Evolutionary conservation across 1,140 invertebrate species (phyloP).

Genomic region (Sinonovacula constricta): DNA sequence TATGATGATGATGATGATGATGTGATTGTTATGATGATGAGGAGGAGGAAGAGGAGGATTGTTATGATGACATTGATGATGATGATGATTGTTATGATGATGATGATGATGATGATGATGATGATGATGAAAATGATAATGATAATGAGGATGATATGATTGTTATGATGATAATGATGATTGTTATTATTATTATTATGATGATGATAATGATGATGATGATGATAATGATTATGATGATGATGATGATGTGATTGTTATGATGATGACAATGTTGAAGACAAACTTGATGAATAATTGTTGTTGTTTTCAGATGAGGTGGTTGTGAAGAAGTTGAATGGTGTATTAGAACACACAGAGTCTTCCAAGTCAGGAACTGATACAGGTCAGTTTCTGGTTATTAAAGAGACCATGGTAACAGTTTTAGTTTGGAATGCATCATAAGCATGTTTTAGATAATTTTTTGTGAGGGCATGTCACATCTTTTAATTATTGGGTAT

Average conservation of each 20-base stretch:
- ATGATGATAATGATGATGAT: background rate
- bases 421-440: background rate
- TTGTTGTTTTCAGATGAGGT: background rate
- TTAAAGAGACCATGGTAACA: background rate
- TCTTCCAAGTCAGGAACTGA: constrained; percentile 47
- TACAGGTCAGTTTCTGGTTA: constrained; percentile 28
- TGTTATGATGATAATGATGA: background rate
- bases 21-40: too few relatives aligned
- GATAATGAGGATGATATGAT: background rate
- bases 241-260: background rate
- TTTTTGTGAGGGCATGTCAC: background rate
- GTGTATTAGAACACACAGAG: constrained; percentile 35
- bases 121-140: background rate
- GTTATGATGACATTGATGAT: too few relatives aligned
- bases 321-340: constrained; percentile 2
- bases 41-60: too few relatives aligned
- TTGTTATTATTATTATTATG: background rate
- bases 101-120: too few relatives aligned
- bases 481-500: background rate
- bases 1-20: too few relatives aligned
- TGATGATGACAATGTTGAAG: background rate
- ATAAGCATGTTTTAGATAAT: background rate
- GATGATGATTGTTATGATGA: too few relatives aligned
- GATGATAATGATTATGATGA: background rate
- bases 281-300: background rate